phyloP scores from a whole-genome alignment of 2,888 invertebrate genomes.

The Scaptomyza parva region DNA sequence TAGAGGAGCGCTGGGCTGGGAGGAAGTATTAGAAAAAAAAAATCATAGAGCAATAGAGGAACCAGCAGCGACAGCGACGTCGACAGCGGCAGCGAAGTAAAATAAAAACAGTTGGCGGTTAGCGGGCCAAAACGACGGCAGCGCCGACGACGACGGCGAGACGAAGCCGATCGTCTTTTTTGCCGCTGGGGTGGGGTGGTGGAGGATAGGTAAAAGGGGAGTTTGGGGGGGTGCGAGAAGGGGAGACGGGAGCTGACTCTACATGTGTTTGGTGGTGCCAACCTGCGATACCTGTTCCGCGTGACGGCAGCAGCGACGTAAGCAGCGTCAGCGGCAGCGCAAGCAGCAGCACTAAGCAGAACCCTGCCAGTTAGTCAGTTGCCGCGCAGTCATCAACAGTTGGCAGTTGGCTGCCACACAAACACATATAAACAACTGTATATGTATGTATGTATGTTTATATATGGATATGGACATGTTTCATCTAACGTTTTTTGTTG shows the following conservation, averaged over 20 bases:
- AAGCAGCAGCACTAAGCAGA: conserved; percentile 35
- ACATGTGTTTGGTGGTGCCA: conserved; percentile 79
- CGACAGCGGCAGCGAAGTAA: conserved; percentile 46
- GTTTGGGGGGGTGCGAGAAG: background rate
- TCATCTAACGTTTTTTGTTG: conserved; percentile 61
- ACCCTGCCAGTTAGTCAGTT: conserved; percentile 74
- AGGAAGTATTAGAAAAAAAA: conserved; percentile 69
- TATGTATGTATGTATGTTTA: conserved; percentile 15
- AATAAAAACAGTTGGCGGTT: conserved; percentile 59
- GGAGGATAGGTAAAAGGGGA: background rate
- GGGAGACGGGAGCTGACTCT: background rate
- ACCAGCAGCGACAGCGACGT: conserved; percentile 26
- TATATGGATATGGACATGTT: conserved; percentile 51
- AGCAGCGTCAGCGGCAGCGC: conserved; percentile 29
- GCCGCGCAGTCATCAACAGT: conserved; percentile 76
- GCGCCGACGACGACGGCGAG: conserved; percentile 16
- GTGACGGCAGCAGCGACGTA: conserved; percentile 56
- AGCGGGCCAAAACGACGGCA: conserved; percentile 55
- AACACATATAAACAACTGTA: conserved; percentile 26
- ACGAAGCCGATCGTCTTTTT: conserved; percentile 44
- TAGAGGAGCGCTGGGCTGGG: conserved; percentile 58
- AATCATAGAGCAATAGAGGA: conserved; percentile 60
- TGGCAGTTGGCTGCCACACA: conserved; percentile 61
- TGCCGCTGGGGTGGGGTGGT: conserved; percentile 30
- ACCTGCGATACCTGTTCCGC: conserved; percentile 80